Percentiles rank a stretch among this genome's conserved stretches.
Conservation (phyloP, 2,113 vertebrate species). For the Oncorhynchus tshawytscha region DNA sequence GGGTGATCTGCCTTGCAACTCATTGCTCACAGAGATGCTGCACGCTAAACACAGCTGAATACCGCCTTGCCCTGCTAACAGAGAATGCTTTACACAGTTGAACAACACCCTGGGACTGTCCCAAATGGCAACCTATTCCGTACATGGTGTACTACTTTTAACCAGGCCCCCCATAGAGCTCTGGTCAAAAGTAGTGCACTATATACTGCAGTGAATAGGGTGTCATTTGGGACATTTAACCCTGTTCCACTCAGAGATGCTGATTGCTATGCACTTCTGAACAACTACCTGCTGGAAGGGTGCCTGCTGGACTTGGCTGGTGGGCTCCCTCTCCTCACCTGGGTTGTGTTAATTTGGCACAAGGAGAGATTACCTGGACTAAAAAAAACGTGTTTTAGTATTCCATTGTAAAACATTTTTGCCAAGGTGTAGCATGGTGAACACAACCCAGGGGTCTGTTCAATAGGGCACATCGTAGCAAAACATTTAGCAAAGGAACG, state of each 20-base stretch:
- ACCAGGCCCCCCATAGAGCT: no score
- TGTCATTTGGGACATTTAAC: slow-evolving; percentile 79
- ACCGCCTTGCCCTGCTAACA: slow-evolving; percentile 40
- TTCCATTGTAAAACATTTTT: no score
- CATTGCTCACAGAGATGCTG: slow-evolving; percentile 79
- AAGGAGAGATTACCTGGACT: no score
- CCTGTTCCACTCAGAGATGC: slow-evolving; percentile 78
- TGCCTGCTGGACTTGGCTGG: neutral
- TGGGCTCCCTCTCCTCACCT: neutral
- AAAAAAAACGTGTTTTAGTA: no score
- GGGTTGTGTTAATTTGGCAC: neutral
- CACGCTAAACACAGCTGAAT: slow-evolving; percentile 75
- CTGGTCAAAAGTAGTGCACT: slow-evolving; percentile 65
- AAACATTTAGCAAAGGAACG: no score
- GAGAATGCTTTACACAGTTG: neutral
- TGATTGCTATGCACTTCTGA: slow-evolving; percentile 77
- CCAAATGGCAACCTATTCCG: slow-evolving; percentile 80
- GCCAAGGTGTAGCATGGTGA: neutral
- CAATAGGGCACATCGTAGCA: no score
- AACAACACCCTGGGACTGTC: slow-evolving; percentile 66
- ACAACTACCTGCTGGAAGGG: no score
- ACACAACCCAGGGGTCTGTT: no score
- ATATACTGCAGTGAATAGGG: slow-evolving; percentile 73
- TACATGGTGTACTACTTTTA: slow-evolving; percentile 55
- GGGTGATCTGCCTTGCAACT: slow-evolving; percentile 81